These are phyloP conservation scores for Graphium colonna DNA, from an alignment of 2,888 invertebrate genomes.

Conservation along the genomic window DNA sequence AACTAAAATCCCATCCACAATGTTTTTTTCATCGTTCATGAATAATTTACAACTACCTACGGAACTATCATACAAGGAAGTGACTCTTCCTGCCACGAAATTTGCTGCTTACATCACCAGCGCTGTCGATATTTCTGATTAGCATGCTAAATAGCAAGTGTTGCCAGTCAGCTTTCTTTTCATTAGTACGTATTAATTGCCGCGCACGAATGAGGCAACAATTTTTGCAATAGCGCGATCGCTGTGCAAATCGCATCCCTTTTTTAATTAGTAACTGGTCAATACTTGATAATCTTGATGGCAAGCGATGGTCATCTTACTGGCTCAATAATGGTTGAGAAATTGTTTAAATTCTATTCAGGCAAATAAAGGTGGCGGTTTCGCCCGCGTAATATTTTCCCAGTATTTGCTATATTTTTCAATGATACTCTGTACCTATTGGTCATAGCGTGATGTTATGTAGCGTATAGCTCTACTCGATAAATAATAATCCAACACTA, in stretches of 20 bases:
- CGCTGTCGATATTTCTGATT: slow-evolving; percentile 13
- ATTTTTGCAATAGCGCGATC: neutral
- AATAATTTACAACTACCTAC: neutral
- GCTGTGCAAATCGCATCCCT: neutral
- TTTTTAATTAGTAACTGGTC: neutral
- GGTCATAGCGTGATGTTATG: too few relatives aligned
- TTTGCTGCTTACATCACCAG: slow-evolving; percentile 14
- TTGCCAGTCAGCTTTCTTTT: slow-evolving; percentile 17
- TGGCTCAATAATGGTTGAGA: too few relatives aligned
- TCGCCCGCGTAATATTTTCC: too few relatives aligned
- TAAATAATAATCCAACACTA: too few relatives aligned
- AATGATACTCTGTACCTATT: too few relatives aligned
- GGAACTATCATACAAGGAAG: slow-evolving; percentile 1
- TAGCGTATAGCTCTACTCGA: too few relatives aligned
- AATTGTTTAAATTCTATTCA: too few relatives aligned
- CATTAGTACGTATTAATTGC: slow-evolving; percentile 1
- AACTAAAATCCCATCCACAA: too few relatives aligned
- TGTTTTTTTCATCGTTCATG: neutral
- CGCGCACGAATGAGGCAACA: slow-evolving; percentile 4
- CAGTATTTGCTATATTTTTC: too few relatives aligned
- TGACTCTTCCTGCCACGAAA: slow-evolving; percentile 14
- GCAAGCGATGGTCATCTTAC: neutral
- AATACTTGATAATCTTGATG: neutral
- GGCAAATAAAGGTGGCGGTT: too few relatives aligned
- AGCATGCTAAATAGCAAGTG: slow-evolving; percentile 18